Conservation (phyloP, 2,888 invertebrate genomes). For the Spodoptera exigua region DNA sequence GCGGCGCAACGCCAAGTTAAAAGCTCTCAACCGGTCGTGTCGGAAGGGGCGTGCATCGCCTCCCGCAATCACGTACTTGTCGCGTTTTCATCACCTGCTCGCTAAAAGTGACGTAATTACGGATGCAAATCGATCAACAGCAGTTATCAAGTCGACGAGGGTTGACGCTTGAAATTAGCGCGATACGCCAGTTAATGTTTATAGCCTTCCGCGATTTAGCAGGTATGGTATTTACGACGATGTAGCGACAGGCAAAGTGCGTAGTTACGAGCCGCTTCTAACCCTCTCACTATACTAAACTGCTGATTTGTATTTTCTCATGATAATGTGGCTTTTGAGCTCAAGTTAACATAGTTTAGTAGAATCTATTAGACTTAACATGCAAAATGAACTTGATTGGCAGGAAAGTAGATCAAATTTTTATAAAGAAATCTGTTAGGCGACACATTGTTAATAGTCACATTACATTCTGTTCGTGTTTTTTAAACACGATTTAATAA, state of each 20-base stretch:
- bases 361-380: constrained; percentile 9
- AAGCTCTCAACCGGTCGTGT: constrained; percentile 80
- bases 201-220: constrained; percentile 83
- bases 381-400: too few species aligned
- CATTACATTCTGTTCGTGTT: too few species aligned
- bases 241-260: constrained; percentile 36
- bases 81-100: constrained; percentile 88
- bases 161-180: constrained; percentile 86
- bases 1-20: constrained; percentile 66
- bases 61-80: constrained; percentile 86
- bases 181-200: constrained; percentile 84
- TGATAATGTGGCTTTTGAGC: constrained; percentile 17
- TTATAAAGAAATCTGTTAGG: too few species aligned
- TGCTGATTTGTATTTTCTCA: constrained; percentile 30
- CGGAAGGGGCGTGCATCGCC: constrained; percentile 81
- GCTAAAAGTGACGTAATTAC: constrained; percentile 88
- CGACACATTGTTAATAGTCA: too few species aligned
- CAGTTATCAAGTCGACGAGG: constrained; percentile 85
- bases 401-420: too few species aligned
- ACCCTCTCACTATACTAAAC: constrained; percentile 29
- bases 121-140: constrained; percentile 88
- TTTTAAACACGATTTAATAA: too few species aligned
- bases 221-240: constrained; percentile 78
- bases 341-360: constrained; percentile 14
- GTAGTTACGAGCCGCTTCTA: constrained; percentile 45